These are phyloP conservation scores for Trematomus loennbergii DNA, from an alignment of 2,113 vertebrate genomes.

Conservation along the genomic window DNA sequence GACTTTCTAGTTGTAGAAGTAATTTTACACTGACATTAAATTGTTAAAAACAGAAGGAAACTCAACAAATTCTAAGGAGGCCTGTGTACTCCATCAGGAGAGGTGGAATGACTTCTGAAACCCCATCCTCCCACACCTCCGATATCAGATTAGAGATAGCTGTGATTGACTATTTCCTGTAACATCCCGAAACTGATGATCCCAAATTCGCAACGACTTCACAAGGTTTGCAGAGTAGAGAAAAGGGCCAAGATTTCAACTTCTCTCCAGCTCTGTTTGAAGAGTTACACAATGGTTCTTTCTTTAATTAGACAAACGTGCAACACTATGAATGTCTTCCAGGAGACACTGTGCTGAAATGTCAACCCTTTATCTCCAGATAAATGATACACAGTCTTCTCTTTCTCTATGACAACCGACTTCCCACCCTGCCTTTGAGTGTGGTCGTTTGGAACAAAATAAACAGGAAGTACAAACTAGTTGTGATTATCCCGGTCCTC, in stretches of 20 bases:
- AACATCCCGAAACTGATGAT: background rate
- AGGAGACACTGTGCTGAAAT: no score
- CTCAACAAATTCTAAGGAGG: constrained; percentile 9
- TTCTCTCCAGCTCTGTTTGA: background rate
- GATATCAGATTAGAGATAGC: background rate
- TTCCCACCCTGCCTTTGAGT: background rate
- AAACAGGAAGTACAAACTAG: background rate
- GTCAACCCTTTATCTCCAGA: background rate
- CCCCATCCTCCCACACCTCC: background rate
- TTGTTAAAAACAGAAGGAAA: constrained; percentile 32
- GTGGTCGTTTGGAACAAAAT: background rate
- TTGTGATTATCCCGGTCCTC: background rate
- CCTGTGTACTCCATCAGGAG: background rate
- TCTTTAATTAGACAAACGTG: background rate
- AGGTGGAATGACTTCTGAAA: background rate
- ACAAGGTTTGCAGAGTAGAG: background rate
- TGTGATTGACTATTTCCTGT: background rate
- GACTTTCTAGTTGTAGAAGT: constrained; percentile 32
- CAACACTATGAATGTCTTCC: background rate
- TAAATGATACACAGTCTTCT: background rate
- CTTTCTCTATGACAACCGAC: background rate
- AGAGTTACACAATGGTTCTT: background rate
- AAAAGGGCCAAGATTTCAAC: no score
- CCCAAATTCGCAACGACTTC: background rate
- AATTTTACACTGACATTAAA: constrained; percentile 21